Evolutionary conservation across 92 coral and sea anemone genomes (phyloP).

Genomic region (Parazoanthus atlanticus): DNA sequence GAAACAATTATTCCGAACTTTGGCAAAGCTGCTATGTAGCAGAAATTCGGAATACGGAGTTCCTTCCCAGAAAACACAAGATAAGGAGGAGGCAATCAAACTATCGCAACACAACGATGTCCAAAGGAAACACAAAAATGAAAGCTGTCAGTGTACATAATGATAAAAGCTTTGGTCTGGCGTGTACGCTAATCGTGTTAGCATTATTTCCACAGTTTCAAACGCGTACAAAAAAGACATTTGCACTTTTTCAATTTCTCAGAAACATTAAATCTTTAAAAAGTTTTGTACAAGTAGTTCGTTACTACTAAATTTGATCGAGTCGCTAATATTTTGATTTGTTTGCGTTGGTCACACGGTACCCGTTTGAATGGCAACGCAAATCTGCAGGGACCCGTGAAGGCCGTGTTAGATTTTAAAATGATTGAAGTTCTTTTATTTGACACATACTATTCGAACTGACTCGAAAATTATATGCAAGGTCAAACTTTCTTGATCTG

Average conservation of each 20-base stretch:
- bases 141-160: conserved; percentile 8
- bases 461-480: too few relatives aligned
- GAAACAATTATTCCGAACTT: conserved; percentile 67
- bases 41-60: neutral
- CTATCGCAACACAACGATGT: neutral
- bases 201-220: neutral
- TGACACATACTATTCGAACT: too few relatives aligned
- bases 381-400: too few relatives aligned
- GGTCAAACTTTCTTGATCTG: too few relatives aligned
- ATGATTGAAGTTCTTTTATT: too few relatives aligned
- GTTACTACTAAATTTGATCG: too few relatives aligned
- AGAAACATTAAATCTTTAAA: too few relatives aligned
- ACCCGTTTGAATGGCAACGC: too few relatives aligned
- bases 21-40: conserved; percentile 17
- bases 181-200: neutral
- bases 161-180: neutral
- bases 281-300: neutral
- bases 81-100: conserved; percentile 26
- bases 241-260: neutral
- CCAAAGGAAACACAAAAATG: neutral
- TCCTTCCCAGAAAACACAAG: neutral
- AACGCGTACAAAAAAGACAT: neutral
- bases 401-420: too few relatives aligned
- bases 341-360: too few relatives aligned
- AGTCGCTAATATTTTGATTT: too few relatives aligned